Base-by-base conservation (phyloP, 1,140 invertebrate species). In the Yoshiicerus persimilis region DNA sequence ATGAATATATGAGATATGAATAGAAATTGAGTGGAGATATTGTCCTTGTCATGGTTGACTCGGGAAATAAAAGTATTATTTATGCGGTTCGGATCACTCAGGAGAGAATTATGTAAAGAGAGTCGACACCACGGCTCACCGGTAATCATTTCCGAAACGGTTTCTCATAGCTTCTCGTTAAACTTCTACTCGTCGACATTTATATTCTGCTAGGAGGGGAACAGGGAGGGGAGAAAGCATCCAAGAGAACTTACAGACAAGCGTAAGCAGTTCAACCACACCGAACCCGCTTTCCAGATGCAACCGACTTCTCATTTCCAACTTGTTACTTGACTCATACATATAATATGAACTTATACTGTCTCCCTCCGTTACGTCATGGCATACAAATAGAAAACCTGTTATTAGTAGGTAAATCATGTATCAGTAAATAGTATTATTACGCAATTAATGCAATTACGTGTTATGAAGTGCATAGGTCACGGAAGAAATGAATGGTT, bases 111-210 rank as follows among this genome's bases (percentile, higher is more conserved):
- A 80, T 80, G 75, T 36, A 80, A 32, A 80, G 75, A 80, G 75
- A 80, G 75, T 23, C 75, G 75, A 80, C 75, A 80, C 75, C 75
- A 80, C 75, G 75, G 75, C 75, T 80, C 75, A 80, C 75, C 75
- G 75, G 75, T 80, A 80, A 80, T 80, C 75, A 80, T 80, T 80
- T 80, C 75, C 75, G 75, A 80, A 80, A 80, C 75, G 32, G 75
- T 80, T 80, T 80, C 75, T 80, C 70, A 70, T 70, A 80, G 75
- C 75, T 80, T 23, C 75, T 77, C 70, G 70, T 77, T 77, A 77
- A 27, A 77, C 70, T 77, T 13, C 32, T 34, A 34, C 4, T 77
- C 70, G 70, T 34, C 75, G 34, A 80, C 75, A 80, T 80, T 80
- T 80, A 80, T 80, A 80, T 80, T 80, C 75, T 80, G 75, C 75